Evolutionary conservation across 1,140 invertebrate species (phyloP).

Genomic region (Magallana angulata): DNA sequence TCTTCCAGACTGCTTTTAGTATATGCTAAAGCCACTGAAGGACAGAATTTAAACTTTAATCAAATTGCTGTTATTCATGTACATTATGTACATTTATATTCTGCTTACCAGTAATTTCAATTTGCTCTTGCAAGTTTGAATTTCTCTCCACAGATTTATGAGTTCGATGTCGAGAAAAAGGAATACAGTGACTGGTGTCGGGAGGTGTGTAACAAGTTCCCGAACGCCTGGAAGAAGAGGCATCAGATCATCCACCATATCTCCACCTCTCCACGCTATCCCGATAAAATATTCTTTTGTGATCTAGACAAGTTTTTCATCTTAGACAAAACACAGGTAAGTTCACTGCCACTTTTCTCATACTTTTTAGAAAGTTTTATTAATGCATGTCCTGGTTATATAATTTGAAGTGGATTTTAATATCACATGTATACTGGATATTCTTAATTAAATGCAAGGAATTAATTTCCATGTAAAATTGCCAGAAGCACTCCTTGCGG

Average conservation of each 20-base stretch:
- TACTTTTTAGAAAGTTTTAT: not conserved
- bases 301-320: constrained; percentile 84
- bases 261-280: constrained; percentile 49
- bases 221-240: constrained; percentile 63
- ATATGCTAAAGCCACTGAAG: no score
- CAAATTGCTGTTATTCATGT: no score
- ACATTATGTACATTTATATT: no score
- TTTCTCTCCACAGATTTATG: constrained; percentile 64
- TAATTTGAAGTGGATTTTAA: no score
- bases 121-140: no score
- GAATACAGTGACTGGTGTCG: constrained; percentile 70
- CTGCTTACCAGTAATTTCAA: no score
- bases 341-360: not conserved
- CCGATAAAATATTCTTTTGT: constrained; percentile 85
- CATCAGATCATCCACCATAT: constrained; percentile 61
- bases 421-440: no score
- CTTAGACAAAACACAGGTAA: constrained; percentile 83
- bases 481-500: no score
- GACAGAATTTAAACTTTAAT: no score
- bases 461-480: no score
- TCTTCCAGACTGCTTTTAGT: not conserved
- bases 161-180: constrained; percentile 63
- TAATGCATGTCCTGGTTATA: no score
- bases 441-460: no score
- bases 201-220: constrained; percentile 55